These are phyloP conservation scores for Arctopsyche grandis DNA, from an alignment of 1,140 invertebrate species.

Conservation along the genomic window DNA sequence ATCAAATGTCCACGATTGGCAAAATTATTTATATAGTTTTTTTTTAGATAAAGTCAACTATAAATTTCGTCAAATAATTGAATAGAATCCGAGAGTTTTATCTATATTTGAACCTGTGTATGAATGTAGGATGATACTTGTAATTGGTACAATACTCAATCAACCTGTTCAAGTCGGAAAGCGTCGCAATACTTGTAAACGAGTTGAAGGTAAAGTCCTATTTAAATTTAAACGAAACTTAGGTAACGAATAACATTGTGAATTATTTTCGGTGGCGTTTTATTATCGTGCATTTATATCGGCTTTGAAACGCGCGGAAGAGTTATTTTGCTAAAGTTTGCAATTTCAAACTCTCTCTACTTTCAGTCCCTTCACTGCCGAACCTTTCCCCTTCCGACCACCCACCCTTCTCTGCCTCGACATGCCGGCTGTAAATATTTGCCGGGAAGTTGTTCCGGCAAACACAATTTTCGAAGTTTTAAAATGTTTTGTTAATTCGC, in stretches of 20 bases:
- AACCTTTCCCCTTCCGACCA: not conserved
- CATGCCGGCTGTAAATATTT: constrained; percentile 37
- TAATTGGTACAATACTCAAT: too few relatives aligned
- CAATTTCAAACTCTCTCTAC: not conserved
- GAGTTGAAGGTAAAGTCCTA: too few relatives aligned
- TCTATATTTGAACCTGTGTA: too few relatives aligned
- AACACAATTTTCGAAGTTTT: constrained; percentile 48
- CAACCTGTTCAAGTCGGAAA: too few relatives aligned
- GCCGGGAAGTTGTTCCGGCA: constrained; percentile 43
- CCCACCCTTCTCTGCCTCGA: not conserved
- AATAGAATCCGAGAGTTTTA: too few relatives aligned
- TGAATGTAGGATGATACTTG: too few relatives aligned
- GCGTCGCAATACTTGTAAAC: too few relatives aligned
- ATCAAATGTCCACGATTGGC: too few relatives aligned
- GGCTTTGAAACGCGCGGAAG: not conserved
- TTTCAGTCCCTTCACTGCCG: not conserved
- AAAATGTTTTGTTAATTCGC: constrained; percentile 50
- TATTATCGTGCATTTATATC: constrained; percentile 9
- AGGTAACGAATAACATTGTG: constrained; percentile 18
- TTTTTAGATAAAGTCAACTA: too few relatives aligned
- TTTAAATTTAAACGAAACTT: not conserved
- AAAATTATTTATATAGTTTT: too few relatives aligned
- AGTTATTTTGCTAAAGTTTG: constrained; percentile 37
- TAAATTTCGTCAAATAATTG: too few relatives aligned
- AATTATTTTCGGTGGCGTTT: constrained; percentile 7